Conservation (phyloP, 1,140 invertebrate genomes). For the Formica exsecta region DNA sequence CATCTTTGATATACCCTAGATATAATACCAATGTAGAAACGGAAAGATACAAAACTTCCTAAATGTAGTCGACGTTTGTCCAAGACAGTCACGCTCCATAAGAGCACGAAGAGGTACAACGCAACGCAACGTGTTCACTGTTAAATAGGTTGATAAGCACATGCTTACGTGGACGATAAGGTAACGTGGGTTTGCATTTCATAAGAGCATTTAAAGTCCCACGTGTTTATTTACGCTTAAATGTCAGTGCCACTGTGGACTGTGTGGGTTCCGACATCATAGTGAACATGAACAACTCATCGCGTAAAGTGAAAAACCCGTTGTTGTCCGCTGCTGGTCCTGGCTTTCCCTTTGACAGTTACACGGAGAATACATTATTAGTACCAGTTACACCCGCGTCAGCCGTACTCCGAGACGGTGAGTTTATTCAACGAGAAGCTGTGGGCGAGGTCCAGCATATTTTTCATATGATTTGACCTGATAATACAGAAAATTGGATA, state of each 20-base stretch:
- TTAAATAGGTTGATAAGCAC: conserved; percentile 5
- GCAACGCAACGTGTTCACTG: not conserved
- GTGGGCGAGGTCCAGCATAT: conserved; percentile 71
- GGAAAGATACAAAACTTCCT: conserved; percentile 29
- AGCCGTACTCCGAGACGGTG: conserved; percentile 82
- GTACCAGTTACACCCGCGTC: conserved; percentile 84
- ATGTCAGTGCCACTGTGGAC: conserved; percentile 72
- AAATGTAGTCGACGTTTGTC: not conserved
- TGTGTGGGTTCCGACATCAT: conserved; percentile 64
- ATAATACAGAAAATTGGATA: not conserved
- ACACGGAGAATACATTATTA: conserved; percentile 79
- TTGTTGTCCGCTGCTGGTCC: conserved; percentile 84
- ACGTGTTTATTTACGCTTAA: conserved; percentile 56
- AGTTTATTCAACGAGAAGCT: conserved; percentile 74
- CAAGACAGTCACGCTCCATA: not conserved
- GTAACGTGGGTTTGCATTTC: conserved; percentile 13
- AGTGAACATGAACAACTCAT: conserved; percentile 78
- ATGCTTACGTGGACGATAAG: conserved; percentile 70
- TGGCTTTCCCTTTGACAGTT: conserved; percentile 83
- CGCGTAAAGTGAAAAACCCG: conserved; percentile 83
- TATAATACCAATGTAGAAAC: conserved; percentile 33
- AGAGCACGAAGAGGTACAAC: not conserved
- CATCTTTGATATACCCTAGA: conserved; percentile 21
- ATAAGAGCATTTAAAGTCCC: conserved; percentile 36
- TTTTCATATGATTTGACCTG: not conserved